A percentile compares a stretch with the other conserved stretches of the same genome.
Evolutionary conservation across 2,888 invertebrate genomes (phyloP).

Genomic region (Zygaena filipendulae): DNA sequence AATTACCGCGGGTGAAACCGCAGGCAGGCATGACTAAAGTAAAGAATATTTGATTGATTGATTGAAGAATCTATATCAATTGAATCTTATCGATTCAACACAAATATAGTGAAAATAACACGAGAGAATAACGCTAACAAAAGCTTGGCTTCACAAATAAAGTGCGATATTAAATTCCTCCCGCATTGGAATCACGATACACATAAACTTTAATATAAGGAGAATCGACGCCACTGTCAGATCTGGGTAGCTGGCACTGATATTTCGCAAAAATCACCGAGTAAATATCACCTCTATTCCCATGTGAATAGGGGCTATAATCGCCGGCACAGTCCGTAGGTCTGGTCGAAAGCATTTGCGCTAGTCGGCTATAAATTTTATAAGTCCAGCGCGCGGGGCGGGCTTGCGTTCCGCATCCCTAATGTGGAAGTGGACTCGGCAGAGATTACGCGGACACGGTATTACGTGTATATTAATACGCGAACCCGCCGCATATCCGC

Average conservation of each 20-base stretch:
- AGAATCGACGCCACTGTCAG: slow-evolving; percentile 2
- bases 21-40: too few relatives aligned
- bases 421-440: slow-evolving; percentile 37
- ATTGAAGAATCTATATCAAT: too few relatives aligned
- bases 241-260: slow-evolving; percentile 1
- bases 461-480: slow-evolving; percentile 40
- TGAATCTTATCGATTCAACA: too few relatives aligned
- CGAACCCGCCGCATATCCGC: slow-evolving; percentile 21
- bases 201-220: slow-evolving; percentile 29
- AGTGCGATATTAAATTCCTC: slow-evolving; percentile 48
- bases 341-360: slow-evolving; percentile 27
- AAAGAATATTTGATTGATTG: too few relatives aligned
- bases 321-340: slow-evolving; percentile 3
- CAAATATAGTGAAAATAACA: too few relatives aligned
- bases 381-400: slow-evolving; percentile 41
- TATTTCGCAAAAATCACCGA: too few relatives aligned
- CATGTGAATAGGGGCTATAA: not conserved
- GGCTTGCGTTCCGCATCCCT: slow-evolving; percentile 40
- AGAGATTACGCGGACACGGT: slow-evolving; percentile 54
- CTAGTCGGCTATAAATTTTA: slow-evolving; percentile 68
- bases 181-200: slow-evolving; percentile 36
- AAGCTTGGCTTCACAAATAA: too few relatives aligned
- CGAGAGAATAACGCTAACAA: too few relatives aligned
- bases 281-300: slow-evolving; percentile 20
- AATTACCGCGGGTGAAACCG: too few relatives aligned